These are phyloP conservation scores for Eurytoma adleriae DNA, from an alignment of 2,888 invertebrate species.

Conservation along the genomic window DNA sequence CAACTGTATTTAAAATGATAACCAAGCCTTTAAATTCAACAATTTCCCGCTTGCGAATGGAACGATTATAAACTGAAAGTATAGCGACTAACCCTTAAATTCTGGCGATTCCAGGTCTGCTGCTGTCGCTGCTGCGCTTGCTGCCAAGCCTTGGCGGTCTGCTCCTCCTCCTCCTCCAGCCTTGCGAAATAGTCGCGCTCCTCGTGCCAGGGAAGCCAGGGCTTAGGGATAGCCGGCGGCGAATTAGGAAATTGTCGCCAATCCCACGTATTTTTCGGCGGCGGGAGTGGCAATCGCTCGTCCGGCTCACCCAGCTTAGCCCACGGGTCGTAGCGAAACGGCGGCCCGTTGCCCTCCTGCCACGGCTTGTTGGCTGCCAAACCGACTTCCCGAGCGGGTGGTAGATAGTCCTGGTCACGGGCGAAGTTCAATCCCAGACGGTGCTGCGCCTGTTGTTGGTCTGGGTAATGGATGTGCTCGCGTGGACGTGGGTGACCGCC, in stretches of 20 bases:
- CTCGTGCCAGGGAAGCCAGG: conserved; percentile 52
- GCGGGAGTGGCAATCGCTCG: conserved; percentile 30
- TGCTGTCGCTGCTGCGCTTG: conserved; percentile 51
- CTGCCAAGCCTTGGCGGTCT: conserved; percentile 46
- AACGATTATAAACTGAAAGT: neutral
- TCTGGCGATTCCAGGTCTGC: conserved; percentile 36
- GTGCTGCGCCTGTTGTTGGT: neutral
- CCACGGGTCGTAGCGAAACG: conserved; percentile 60
- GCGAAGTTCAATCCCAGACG: conserved; percentile 47
- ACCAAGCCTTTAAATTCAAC: too few species aligned
- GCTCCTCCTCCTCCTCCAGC: conserved; percentile 24
- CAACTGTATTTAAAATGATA: too few species aligned
- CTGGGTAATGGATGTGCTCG: neutral
- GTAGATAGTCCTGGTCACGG: conserved; percentile 60
- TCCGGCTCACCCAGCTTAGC: conserved; percentile 20
- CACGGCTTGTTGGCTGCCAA: conserved; percentile 62
- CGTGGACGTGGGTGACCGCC: neutral
- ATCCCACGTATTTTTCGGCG: conserved; percentile 60
- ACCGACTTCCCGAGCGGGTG: conserved; percentile 54
- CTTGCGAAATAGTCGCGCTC: conserved; percentile 34
- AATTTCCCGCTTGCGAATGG: too few species aligned
- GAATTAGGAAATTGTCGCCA: conserved; percentile 22
- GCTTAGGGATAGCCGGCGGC: conserved; percentile 24
- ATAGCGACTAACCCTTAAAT: conserved; percentile 24
- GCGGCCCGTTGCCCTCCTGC: conserved; percentile 60